Conservation (phyloP, 2,888 invertebrate species). For the Polymixis lichenea region DNA sequence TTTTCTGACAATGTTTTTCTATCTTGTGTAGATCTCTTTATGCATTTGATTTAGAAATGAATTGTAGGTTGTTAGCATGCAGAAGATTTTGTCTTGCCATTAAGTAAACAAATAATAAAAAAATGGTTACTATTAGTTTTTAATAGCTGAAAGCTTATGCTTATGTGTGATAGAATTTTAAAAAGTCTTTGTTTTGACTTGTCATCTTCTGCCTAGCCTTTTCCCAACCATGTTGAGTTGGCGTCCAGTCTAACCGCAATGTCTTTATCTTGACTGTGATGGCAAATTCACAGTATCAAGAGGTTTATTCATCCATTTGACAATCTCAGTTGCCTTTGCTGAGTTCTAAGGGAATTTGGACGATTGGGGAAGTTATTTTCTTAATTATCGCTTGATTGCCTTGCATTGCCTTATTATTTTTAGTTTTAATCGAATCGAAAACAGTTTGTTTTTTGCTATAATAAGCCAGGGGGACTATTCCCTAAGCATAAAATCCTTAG, state of each 20-base stretch:
- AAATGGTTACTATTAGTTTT: constrained; percentile 60
- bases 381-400: constrained; percentile 13
- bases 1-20: constrained; percentile 54
- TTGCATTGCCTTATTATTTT: constrained; percentile 34
- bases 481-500: too few species aligned
- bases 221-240: background rate
- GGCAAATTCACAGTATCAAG: constrained; percentile 70
- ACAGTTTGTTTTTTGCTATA: constrained; percentile 12
- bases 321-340: constrained; percentile 81
- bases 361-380: constrained; percentile 68
- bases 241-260: constrained; percentile 1
- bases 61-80: constrained; percentile 62
- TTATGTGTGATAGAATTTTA: constrained; percentile 24
- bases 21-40: constrained; percentile 77
- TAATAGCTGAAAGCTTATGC: constrained; percentile 42
- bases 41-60: constrained; percentile 79
- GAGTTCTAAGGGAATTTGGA: constrained; percentile 76
- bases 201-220: background rate
- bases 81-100: constrained; percentile 63
- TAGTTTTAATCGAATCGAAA: constrained; percentile 12
- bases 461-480: background rate
- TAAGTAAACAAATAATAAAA: constrained; percentile 37
- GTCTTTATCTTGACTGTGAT: constrained; percentile 71
- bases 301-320: constrained; percentile 31
- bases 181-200: background rate